A percentile compares a stretch with the other conserved stretches of the same genome.
Conservation (phyloP, 2,888 invertebrate genomes). For the Rhamphomyia laevipes region DNA sequence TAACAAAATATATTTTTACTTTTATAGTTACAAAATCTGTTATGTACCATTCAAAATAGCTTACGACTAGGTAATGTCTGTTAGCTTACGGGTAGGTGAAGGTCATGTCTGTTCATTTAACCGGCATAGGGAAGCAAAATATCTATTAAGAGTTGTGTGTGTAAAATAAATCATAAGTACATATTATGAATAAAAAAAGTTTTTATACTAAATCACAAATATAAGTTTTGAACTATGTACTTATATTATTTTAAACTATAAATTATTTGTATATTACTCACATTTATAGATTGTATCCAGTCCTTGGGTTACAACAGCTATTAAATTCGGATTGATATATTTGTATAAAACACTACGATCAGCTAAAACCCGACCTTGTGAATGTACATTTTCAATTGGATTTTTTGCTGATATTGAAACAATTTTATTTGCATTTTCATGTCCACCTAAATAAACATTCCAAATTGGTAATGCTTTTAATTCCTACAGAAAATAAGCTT, state of each 20-base stretch:
- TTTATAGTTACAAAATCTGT: conserved; percentile 41
- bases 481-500: conserved; percentile 38
- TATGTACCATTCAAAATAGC: conserved; percentile 39
- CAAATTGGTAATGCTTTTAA: conserved; percentile 56
- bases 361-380: conserved; percentile 86
- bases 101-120: conserved; percentile 48
- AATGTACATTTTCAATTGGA: conserved; percentile 69
- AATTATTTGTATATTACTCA: conserved; percentile 26
- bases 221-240: too few species aligned
- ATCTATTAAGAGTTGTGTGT: too few species aligned
- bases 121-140: conserved; percentile 41
- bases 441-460: conserved; percentile 55
- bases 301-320: conserved; percentile 72
- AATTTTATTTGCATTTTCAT: conserved; percentile 47
- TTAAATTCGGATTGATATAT: conserved; percentile 94
- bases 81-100: conserved; percentile 39
- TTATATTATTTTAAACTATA: too few species aligned
- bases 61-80: too few species aligned
- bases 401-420: conserved; percentile 52
- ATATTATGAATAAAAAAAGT: conserved; percentile 22
- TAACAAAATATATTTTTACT: conserved; percentile 42
- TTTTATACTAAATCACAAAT: too few species aligned
- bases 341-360: conserved; percentile 97
- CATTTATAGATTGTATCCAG: conserved; percentile 65
- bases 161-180: too few species aligned